Conservation (phyloP, 2,888 invertebrate genomes). For the Drosophila dives region DNA sequence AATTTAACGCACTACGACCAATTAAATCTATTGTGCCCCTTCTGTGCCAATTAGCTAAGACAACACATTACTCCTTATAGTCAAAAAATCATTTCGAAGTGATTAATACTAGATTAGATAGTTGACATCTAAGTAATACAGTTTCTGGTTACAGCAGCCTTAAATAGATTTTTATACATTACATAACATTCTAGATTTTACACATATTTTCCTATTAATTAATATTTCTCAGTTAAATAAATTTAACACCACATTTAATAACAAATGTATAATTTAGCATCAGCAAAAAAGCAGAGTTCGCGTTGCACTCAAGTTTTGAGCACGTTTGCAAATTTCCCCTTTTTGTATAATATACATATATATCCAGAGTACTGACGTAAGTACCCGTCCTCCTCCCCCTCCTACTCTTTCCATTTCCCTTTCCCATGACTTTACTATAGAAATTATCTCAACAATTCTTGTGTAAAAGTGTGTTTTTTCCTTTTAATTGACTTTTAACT, state of each 20-base stretch:
- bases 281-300: slow-evolving; percentile 22
- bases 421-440: not conserved
- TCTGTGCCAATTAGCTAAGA: not conserved
- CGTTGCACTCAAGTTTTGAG: slow-evolving; percentile 10
- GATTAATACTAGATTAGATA: no score
- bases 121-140: no score
- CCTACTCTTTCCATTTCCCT: no score
- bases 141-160: no score
- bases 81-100: not conserved
- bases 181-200: not conserved
- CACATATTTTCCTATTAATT: slow-evolving; percentile 7
- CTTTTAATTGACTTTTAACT: slow-evolving; percentile 14
- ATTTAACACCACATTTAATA: slow-evolving; percentile 1
- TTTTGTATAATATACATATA: slow-evolving; percentile 7
- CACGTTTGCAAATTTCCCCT: slow-evolving; percentile 25
- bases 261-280: slow-evolving; percentile 13
- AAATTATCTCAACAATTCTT: slow-evolving; percentile 25
- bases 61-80: not conserved
- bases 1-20: not conserved
- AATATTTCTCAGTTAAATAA: slow-evolving; percentile 3
- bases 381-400: not conserved
- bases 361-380: slow-evolving; percentile 27
- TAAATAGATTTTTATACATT: no score
- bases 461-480: slow-evolving; percentile 9
- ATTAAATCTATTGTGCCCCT: not conserved